These are phyloP conservation scores for Sebastolobus alascanus DNA, from an alignment of 2,797 vertebrate genomes.

Conservation along the genomic window DNA sequence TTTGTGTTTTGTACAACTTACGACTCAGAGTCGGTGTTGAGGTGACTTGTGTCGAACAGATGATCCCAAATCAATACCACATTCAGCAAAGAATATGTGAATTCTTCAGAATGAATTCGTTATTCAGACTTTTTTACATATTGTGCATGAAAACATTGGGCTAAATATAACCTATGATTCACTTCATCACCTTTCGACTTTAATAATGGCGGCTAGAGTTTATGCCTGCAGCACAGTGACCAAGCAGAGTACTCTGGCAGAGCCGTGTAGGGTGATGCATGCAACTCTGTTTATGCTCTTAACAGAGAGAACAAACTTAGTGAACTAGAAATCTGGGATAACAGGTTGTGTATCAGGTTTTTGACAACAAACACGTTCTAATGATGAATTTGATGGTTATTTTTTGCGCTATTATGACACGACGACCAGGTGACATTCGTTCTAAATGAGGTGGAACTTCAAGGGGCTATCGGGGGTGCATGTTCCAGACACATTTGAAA, in stretches of 20 bases:
- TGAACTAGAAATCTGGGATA: not conserved
- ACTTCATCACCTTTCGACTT: constrained; percentile 37
- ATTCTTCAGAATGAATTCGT: not conserved
- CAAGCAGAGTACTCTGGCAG: constrained; percentile 23
- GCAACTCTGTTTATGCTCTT: not conserved
- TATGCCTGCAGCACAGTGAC: constrained; percentile 38
- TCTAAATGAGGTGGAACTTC: not conserved
- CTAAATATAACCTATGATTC: constrained; percentile 48
- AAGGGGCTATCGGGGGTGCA: no score
- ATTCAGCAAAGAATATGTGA: not conserved
- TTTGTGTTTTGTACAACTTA: not conserved
- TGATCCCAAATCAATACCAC: not conserved
- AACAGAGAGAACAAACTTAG: not conserved
- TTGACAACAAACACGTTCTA: not conserved
- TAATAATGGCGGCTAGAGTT: constrained; percentile 34
- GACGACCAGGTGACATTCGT: not conserved
- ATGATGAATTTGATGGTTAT: not conserved
- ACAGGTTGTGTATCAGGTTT: not conserved
- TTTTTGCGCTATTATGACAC: not conserved
- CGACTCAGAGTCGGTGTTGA: no score
- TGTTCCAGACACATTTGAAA: constrained; percentile 12
- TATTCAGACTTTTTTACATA: constrained; percentile 4
- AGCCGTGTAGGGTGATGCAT: constrained; percentile 5
- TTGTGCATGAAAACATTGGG: constrained; percentile 7
- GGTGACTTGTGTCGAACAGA: not conserved